Conservation (phyloP, 1,140 invertebrate genomes). For the Saccostrea glomerata region DNA sequence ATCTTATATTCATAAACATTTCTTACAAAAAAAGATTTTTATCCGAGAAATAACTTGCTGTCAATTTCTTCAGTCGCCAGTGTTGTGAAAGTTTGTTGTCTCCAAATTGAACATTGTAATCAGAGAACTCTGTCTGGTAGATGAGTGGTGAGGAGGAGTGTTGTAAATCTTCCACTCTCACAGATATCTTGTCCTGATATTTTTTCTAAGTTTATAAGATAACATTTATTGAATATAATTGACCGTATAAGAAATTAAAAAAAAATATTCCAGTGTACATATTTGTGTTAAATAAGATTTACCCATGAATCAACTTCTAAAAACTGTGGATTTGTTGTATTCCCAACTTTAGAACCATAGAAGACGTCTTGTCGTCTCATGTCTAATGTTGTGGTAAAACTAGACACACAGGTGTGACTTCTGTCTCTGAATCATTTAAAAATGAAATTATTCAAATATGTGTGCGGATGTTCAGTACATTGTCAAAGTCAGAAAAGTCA, state of each 20-base stretch:
- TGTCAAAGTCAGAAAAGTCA: not conserved
- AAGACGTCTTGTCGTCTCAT: too few species aligned
- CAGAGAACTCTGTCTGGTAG: not conserved
- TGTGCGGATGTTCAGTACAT: too few species aligned
- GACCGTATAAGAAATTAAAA: too few species aligned
- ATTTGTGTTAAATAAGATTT: not conserved
- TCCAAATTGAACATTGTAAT: not conserved
- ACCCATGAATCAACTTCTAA: slow-evolving; percentile 1
- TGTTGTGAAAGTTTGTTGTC: not conserved
- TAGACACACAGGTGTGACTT: not conserved
- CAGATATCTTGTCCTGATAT: not conserved
- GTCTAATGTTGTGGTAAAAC: too few species aligned
- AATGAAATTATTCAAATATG: not conserved
- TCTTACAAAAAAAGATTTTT: not conserved
- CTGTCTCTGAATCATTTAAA: not conserved
- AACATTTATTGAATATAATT: not conserved
- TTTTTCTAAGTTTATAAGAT: not conserved
- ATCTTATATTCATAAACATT: too few species aligned
- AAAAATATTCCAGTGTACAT: not conserved
- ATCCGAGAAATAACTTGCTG: not conserved
- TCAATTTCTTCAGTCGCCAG: not conserved
- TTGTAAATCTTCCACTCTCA: not conserved
- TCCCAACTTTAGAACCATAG: slow-evolving; percentile 12
- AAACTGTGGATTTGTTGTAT: slow-evolving; percentile 5
- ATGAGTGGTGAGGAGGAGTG: not conserved